These are phyloP conservation scores for Metopolophium dirhodum DNA, from an alignment of 1,140 invertebrate genomes.

Conservation along the genomic window DNA sequence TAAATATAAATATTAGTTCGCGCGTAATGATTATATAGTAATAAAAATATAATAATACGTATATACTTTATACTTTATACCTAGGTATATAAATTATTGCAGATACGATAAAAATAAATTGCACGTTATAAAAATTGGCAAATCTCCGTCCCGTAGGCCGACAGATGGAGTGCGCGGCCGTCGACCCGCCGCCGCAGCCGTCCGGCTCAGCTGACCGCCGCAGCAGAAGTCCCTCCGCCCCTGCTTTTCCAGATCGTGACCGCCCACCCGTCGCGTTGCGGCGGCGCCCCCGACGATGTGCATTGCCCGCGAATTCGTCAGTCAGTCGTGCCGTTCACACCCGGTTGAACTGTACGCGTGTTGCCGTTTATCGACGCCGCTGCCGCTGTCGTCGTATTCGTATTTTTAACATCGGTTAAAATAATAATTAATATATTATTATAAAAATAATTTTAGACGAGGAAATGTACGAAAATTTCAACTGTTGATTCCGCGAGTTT, in stretches of 20 bases:
- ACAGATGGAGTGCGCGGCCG: conserved; percentile 44
- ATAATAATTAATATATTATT: neutral
- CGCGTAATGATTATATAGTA: neutral
- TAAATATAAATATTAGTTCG: conserved; percentile 13
- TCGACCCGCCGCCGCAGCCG: conserved; percentile 6
- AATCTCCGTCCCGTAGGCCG: neutral
- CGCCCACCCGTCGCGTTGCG: conserved; percentile 44
- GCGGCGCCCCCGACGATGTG: conserved; percentile 41
- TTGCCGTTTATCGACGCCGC: neutral
- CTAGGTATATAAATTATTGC: neutral
- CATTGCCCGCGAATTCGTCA: conserved; percentile 37
- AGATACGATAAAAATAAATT: conserved; percentile 9
- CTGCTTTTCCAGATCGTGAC: conserved; percentile 40
- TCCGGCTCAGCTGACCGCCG: neutral
- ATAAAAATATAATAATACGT: neutral
- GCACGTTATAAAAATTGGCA: conserved; percentile 43
- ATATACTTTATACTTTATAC: neutral
- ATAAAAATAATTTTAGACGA: neutral
- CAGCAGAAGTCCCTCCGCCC: neutral
- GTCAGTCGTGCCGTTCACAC: conserved; percentile 35
- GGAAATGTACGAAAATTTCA: neutral
- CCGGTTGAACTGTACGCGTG: neutral
- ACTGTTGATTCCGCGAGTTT: neutral
- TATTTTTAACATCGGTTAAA: neutral
- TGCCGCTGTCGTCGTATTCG: neutral